These are phyloP conservation scores for Epizoanthus ramosus DNA, from an alignment of 92 coral and sea anemone genomes.

Conservation along the genomic window DNA sequence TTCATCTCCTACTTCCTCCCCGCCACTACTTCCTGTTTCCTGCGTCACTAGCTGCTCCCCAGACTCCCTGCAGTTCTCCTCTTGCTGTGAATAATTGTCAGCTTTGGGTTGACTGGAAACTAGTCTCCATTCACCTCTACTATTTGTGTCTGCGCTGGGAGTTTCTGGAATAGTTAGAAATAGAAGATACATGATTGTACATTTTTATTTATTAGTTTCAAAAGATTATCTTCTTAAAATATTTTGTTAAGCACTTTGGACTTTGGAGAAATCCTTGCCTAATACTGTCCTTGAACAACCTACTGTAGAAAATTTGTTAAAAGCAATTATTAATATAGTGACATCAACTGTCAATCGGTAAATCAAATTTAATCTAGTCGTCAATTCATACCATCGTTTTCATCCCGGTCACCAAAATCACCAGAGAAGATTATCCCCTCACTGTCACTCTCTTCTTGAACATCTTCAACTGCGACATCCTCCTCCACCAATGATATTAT, in stretches of 20 bases:
- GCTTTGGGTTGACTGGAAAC: background rate
- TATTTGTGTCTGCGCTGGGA: background rate
- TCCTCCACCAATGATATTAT: constrained; percentile 71
- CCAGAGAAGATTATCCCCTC: constrained; percentile 29
- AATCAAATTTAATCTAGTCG: too few species aligned
- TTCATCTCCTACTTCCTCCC: constrained; percentile 29
- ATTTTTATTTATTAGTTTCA: too few species aligned
- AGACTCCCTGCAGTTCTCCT: background rate
- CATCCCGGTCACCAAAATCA: constrained; percentile 10
- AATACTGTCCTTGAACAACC: too few species aligned
- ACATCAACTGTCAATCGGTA: too few species aligned
- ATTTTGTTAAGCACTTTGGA: too few species aligned
- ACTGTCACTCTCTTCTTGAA: constrained; percentile 42
- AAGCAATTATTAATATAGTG: too few species aligned
- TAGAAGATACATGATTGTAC: too few species aligned
- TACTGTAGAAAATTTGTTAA: too few species aligned
- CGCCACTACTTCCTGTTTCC: constrained; percentile 30
- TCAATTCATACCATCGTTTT: background rate
- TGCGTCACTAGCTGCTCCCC: constrained; percentile 12
- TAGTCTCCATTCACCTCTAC: background rate
- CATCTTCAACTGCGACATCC: constrained; percentile 69
- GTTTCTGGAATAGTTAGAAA: constrained; percentile 16
- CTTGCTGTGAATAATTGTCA: background rate
- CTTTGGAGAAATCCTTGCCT: too few species aligned
- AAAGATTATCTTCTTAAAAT: too few species aligned